Conservation (phyloP, 2,797 vertebrate genomes). For the Choloepus didactylus region DNA sequence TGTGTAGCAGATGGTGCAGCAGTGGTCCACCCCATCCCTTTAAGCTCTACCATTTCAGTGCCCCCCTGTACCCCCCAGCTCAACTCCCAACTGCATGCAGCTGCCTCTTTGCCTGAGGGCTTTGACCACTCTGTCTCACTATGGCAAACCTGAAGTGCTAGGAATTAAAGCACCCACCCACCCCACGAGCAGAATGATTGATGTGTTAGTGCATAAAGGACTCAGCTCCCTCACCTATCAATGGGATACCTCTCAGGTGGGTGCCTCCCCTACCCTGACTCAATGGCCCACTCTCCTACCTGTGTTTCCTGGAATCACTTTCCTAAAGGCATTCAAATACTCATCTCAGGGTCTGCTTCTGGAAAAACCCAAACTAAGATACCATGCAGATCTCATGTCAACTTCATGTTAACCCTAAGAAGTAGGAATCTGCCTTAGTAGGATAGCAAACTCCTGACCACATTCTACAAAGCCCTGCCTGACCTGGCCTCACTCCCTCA, state of each 20-base stretch:
- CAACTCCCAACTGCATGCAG: neutral
- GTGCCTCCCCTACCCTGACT: neutral
- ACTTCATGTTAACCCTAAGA: neutral
- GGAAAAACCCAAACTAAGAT: neutral
- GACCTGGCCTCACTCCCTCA: neutral
- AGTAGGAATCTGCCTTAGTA: neutral
- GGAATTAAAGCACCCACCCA: neutral
- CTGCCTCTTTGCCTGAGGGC: slow-evolving; percentile 39
- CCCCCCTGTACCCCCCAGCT: neutral
- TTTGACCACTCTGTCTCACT: neutral
- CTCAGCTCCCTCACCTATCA: neutral
- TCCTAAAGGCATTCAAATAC: neutral
- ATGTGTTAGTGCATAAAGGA: neutral
- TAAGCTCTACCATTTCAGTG: slow-evolving; percentile 13
- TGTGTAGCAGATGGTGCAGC: neutral
- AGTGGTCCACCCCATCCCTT: neutral
- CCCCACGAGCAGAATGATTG: neutral
- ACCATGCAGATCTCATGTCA: neutral
- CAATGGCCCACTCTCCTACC: neutral
- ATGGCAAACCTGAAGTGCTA: neutral
- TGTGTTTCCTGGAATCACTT: neutral
- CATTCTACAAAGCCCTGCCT: neutral
- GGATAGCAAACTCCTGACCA: neutral
- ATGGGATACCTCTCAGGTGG: neutral
- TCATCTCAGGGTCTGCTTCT: neutral